These are phyloP conservation scores for Drosophila anomelani DNA, from an alignment of 2,888 invertebrate species.

Conservation along the genomic window DNA sequence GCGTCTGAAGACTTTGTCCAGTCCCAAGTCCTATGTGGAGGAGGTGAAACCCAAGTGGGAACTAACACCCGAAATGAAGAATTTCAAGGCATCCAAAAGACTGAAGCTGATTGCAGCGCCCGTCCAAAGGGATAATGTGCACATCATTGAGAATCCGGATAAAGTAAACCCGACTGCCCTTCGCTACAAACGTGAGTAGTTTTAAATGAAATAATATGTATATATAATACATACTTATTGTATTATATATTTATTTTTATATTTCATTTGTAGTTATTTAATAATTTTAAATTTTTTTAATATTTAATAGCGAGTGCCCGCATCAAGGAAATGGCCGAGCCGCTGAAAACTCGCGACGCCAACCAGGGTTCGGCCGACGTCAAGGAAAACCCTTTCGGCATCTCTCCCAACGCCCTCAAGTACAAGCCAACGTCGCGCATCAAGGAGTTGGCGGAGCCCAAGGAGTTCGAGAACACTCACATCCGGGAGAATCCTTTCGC, in stretches of 20 bases:
- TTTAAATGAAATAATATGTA: neutral
- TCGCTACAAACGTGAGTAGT: constrained; percentile 68
- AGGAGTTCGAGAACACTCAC: constrained; percentile 83
- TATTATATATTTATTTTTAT: neutral
- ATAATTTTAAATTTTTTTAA: neutral
- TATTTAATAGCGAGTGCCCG: constrained; percentile 66
- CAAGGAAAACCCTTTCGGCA: constrained; percentile 85
- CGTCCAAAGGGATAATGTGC: constrained; percentile 38
- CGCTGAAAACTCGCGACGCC: constrained; percentile 68
- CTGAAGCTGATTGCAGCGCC: constrained; percentile 51
- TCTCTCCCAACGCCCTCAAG: constrained; percentile 85
- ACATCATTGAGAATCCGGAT: constrained; percentile 57
- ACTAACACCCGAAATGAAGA: constrained; percentile 55
- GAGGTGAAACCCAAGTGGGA: constrained; percentile 63
- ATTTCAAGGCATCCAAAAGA: constrained; percentile 58
- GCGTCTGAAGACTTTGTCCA: constrained; percentile 68
- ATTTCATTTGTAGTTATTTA: neutral
- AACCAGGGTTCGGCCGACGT: constrained; percentile 83
- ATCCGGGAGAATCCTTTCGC: constrained; percentile 85
- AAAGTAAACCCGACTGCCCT: constrained; percentile 65
- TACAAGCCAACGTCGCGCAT: constrained; percentile 85
- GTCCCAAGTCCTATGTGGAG: constrained; percentile 56
- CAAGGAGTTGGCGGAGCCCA: constrained; percentile 85
- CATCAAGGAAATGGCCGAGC: constrained; percentile 70
- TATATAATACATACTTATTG: too few relatives aligned